Base-by-base conservation (phyloP, 2,113 vertebrate species). In the Calonectris borealis region DNA sequence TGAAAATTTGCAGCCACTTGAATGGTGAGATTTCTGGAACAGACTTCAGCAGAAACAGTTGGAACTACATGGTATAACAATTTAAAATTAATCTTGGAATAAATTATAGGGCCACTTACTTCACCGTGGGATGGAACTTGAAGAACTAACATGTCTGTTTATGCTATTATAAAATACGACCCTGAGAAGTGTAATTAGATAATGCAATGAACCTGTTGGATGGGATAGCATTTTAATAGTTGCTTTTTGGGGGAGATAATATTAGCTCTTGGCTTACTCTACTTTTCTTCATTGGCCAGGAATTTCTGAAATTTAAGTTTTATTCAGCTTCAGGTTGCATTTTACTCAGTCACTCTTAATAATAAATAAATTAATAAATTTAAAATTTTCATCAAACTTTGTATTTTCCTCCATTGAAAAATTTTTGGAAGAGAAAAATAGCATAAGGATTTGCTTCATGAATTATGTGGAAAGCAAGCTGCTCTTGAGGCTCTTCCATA, bases 171-270 rank as follows among this genome's bases (percentile, higher is more conserved):
- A 57, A 44, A 14, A 36, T 44, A 55, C 0, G 2, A 9, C 4
- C 15, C 19, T 55, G 5, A 65, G 52, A 90, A 87, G 3, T 11
- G 5, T n/a, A 40, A 49, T 64, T 31, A 88, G 38, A 77, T 49
- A 87, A 64, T 69, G 20, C 6, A 78, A 29, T 46, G 10, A 79
- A 2, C 8, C 4, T 51, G 11, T 36, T 32, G 11, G 6, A 55
- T 71, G 1, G 1, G 6, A n/a, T 44, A 17, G 13, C 9, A 71
- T 71, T 86, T 83, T n/a, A 86, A 57, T 21, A 70, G 4, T 12
- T 12, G 1, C 7, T 55, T 89, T 57, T 16, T 38, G 10, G 3
- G 9, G 5, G 4, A 3, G 1, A 1, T 32, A 55, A 42, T 78
- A 27, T 2, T 57, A 54, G n/a, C 4, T 66, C 17, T 48, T 48